Evolutionary conservation across 2,888 invertebrate species (phyloP).

Genomic region (Limnephilus rhombicus): DNA sequence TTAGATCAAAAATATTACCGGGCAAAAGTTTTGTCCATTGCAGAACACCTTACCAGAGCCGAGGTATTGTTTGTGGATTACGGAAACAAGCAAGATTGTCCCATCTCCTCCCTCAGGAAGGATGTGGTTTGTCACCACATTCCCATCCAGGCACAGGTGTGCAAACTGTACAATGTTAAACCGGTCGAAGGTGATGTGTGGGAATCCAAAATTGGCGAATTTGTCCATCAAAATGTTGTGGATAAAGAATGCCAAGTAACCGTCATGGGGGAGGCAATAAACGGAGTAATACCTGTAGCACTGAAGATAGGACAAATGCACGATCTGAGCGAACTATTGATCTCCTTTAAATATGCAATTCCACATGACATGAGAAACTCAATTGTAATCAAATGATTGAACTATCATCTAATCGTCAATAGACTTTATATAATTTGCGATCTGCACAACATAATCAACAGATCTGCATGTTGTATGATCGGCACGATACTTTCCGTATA

Average conservation of each 20-base stretch:
- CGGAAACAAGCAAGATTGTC: slow-evolving; percentile 85
- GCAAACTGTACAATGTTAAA: slow-evolving; percentile 77
- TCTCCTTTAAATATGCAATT: slow-evolving; percentile 66
- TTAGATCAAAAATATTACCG: slow-evolving; percentile 84
- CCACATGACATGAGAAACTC: slow-evolving; percentile 62
- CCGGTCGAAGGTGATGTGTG: slow-evolving; percentile 75
- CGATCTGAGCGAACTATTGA: slow-evolving; percentile 75
- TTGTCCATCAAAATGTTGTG: slow-evolving; percentile 79
- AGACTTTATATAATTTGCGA: not conserved
- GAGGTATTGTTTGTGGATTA: slow-evolving; percentile 88
- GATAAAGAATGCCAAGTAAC: slow-evolving; percentile 78
- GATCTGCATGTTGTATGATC: no score
- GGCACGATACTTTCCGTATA: no score
- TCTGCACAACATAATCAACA: not conserved
- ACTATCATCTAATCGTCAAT: slow-evolving; percentile 54
- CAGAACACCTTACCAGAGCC: slow-evolving; percentile 71
- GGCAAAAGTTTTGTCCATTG: slow-evolving; percentile 78
- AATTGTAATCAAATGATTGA: slow-evolving; percentile 71
- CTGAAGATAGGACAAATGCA: slow-evolving; percentile 71
- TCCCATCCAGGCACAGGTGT: slow-evolving; percentile 82
- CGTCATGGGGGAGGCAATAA: slow-evolving; percentile 71
- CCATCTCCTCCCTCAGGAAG: slow-evolving; percentile 78
- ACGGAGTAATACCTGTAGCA: slow-evolving; percentile 71
- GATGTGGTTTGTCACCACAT: slow-evolving; percentile 81
- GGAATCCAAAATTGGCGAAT: slow-evolving; percentile 78